phyloP scores from a whole-genome alignment of 2,888 invertebrate species.

The Zeuzera pyrina region DNA sequence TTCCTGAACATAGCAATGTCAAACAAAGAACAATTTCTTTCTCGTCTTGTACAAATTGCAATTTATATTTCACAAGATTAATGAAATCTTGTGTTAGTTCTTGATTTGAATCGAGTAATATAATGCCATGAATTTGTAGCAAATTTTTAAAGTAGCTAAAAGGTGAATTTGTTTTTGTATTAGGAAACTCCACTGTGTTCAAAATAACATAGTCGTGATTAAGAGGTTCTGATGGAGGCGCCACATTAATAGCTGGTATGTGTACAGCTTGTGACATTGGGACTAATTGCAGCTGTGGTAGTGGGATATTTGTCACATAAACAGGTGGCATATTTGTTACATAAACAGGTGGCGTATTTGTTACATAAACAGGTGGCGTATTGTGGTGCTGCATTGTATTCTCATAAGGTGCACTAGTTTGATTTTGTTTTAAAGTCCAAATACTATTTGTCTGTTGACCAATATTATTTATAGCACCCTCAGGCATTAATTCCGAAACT shows the following conservation, averaged over 20 bases:
- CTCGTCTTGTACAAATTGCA: slow-evolving; percentile 37
- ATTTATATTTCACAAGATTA: slow-evolving; percentile 47
- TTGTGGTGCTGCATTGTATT: too few species aligned
- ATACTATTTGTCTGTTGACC: not conserved
- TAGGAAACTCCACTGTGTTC: slow-evolving; percentile 45
- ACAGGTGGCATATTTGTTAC: not conserved
- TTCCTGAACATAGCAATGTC: slow-evolving; percentile 28
- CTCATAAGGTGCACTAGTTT: too few species aligned
- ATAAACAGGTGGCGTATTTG: not conserved
- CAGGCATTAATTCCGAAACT: slow-evolving; percentile 47
- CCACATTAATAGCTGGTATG: not conserved
- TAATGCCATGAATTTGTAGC: slow-evolving; percentile 35
- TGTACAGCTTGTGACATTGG: not conserved
- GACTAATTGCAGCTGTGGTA: not conserved
- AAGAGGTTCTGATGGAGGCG: not conserved
- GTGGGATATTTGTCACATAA: not conserved
- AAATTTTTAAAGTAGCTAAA: slow-evolving; percentile 42
- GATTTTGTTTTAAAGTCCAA: not conserved
- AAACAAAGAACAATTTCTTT: slow-evolving; percentile 34
- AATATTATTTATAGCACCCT: slow-evolving; percentile 9
- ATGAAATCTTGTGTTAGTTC: slow-evolving; percentile 20
- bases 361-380: not conserved
- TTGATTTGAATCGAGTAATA: slow-evolving; percentile 27
- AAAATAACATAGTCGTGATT: slow-evolving; percentile 27
- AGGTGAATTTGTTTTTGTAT: slow-evolving; percentile 43